Percentiles rank a stretch among this genome's conserved stretches.
phyloP scores from a whole-genome alignment of 2,888 invertebrate genomes.

The Hypselothyrea guttata region DNA sequence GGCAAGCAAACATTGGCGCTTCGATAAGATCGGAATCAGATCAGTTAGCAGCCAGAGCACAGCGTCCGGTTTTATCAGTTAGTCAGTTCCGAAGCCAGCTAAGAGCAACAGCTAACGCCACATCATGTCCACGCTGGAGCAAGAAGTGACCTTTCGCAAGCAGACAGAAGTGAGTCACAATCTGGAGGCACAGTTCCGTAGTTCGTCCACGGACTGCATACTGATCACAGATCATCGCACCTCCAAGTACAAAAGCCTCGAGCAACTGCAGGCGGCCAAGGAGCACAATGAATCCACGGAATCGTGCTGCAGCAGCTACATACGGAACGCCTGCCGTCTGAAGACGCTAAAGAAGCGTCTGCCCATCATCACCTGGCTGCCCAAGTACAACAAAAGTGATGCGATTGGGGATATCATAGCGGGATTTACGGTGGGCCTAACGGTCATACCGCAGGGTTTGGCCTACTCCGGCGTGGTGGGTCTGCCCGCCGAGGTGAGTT shows the following conservation, averaged over 20 bases:
- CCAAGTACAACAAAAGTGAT: constrained; percentile 87
- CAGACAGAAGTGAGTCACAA: constrained; percentile 64
- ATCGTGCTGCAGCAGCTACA: constrained; percentile 44
- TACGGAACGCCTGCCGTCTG: constrained; percentile 84
- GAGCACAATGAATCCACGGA: constrained; percentile 24
- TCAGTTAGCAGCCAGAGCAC: constrained; percentile 15
- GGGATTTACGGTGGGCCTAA: constrained; percentile 92
- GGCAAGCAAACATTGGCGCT: constrained; percentile 26
- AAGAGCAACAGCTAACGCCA: constrained; percentile 13
- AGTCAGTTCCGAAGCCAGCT: constrained; percentile 25
- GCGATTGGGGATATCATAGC: constrained; percentile 94
- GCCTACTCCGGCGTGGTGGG: constrained; percentile 92
- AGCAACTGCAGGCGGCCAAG: constrained; percentile 56
- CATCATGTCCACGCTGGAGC: constrained; percentile 74
- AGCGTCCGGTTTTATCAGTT: constrained; percentile 46
- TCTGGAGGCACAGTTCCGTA: constrained; percentile 74
- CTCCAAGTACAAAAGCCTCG: constrained; percentile 64
- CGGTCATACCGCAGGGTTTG: constrained; percentile 89
- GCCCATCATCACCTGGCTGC: constrained; percentile 90
- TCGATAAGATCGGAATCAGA: constrained; percentile 58
- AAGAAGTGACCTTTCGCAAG: constrained; percentile 71
- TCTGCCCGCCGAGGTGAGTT: constrained; percentile 86
- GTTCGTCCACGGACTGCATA: constrained; percentile 79
- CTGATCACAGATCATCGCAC: constrained; percentile 79
- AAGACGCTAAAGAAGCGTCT: constrained; percentile 88